These are phyloP conservation scores for Sphaeramia orbicularis DNA, from an alignment of 2,797 vertebrate species.

Conservation along the genomic window DNA sequence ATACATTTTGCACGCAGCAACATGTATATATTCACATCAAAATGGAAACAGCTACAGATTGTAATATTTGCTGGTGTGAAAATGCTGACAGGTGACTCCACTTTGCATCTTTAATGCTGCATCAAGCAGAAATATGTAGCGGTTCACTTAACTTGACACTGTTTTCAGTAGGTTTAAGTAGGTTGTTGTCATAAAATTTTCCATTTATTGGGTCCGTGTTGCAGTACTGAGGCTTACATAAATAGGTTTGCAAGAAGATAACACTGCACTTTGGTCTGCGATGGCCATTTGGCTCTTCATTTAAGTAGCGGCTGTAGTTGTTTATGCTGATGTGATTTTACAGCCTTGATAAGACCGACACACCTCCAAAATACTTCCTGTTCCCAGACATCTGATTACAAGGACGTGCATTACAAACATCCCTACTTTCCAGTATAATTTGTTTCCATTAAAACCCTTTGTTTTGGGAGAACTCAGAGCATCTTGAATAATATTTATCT, in stretches of 20 bases:
- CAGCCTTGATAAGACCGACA: conserved; percentile 69
- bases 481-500: background rate
- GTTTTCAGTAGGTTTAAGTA: background rate
- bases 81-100: conserved; percentile 1
- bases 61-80: background rate
- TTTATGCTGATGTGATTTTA: conserved; percentile 69
- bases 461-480: conserved; percentile 13
- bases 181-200: conserved; percentile 40
- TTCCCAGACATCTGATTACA: conserved; percentile 61
- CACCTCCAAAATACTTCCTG: conserved; percentile 73
- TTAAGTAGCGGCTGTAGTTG: conserved; percentile 45
- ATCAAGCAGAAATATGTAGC: conserved; percentile 3
- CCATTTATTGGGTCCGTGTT: conserved; percentile 29
- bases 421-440: conserved; percentile 10
- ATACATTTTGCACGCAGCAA: conserved; percentile 21
- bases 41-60: conserved; percentile 8
- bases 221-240: background rate
- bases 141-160: conserved; percentile 40
- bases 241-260: conserved; percentile 15
- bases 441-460: conserved; percentile 1
- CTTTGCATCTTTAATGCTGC: background rate
- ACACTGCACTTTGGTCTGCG: conserved; percentile 48
- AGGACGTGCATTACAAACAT: conserved; percentile 10
- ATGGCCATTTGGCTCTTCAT: conserved; percentile 26
- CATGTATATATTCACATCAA: conserved; percentile 16